Conservation (phyloP, 1,140 invertebrate genomes). For the Stratiolaelaps scimitus region DNA sequence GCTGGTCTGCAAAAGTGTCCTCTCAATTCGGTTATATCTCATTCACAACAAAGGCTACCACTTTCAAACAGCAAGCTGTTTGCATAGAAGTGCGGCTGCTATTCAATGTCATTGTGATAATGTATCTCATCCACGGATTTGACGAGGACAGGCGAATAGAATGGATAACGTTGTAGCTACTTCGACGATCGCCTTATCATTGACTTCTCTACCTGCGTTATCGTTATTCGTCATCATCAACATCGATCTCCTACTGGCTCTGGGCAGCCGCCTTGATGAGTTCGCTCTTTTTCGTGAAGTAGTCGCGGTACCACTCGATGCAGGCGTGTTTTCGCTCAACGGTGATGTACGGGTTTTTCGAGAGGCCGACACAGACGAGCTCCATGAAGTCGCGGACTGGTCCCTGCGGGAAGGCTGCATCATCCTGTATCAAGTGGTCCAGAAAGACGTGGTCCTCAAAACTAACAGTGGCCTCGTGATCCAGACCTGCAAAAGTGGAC, state of each 20-base stretch:
- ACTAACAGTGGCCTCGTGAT: constrained; percentile 60
- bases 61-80: too few relatives aligned
- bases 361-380: constrained; percentile 77
- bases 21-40: too few relatives aligned
- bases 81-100: too few relatives aligned
- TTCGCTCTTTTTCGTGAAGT: constrained; percentile 67
- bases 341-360: constrained; percentile 81
- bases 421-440: constrained; percentile 58
- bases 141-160: too few relatives aligned
- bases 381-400: constrained; percentile 95
- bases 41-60: too few relatives aligned
- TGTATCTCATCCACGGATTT: too few relatives aligned
- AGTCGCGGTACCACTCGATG: constrained; percentile 80
- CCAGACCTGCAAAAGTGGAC: constrained; percentile 50
- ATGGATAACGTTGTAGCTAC: too few relatives aligned
- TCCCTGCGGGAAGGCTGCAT: constrained; percentile 69
- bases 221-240: too few relatives aligned
- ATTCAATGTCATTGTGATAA: too few relatives aligned
- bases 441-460: constrained; percentile 89
- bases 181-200: too few relatives aligned
- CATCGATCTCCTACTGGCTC: constrained; percentile 37
- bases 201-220: too few relatives aligned
- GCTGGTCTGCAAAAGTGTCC: too few relatives aligned
- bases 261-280: constrained; percentile 53
- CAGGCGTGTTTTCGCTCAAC: constrained; percentile 76